phyloP scores from a whole-genome alignment of 2,113 vertebrate species.

The Phainopepla nitens region DNA sequence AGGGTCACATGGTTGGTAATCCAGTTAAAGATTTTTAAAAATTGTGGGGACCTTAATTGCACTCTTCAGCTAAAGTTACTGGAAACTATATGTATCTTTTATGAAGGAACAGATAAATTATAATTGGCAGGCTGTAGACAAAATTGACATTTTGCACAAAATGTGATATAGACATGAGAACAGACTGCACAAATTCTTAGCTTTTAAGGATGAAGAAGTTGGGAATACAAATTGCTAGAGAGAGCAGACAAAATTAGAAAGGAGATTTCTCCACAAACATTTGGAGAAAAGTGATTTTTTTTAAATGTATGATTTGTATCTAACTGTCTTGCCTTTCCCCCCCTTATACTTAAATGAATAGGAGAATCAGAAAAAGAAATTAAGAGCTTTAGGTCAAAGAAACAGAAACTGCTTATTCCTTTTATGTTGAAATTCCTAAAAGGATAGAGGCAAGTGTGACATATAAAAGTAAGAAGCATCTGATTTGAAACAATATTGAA shows the following conservation, averaged over 20 bases:
- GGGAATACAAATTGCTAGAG: neutral
- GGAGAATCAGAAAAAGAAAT: slow-evolving; percentile 32
- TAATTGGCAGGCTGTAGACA: neutral
- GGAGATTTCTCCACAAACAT: neutral
- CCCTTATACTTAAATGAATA: slow-evolving; percentile 16
- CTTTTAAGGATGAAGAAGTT: neutral
- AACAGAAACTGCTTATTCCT: neutral
- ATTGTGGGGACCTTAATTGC: neutral
- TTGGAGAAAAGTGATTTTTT: neutral
- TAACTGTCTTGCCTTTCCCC: neutral
- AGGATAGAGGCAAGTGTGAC: neutral
- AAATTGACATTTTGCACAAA: neutral
- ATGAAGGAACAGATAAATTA: neutral
- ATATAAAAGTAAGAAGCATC: neutral
- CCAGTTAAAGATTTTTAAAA: neutral
- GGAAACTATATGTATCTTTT: neutral
- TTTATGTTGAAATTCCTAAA: slow-evolving; percentile 33
- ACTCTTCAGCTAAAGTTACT: neutral
- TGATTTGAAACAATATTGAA: neutral
- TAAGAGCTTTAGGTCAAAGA: slow-evolving; percentile 14
- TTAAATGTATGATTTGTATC: neutral
- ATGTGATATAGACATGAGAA: neutral
- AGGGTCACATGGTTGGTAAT: neutral
- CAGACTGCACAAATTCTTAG: neutral
- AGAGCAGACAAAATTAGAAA: neutral